Conservation (phyloP, 2,113 vertebrate genomes). For the Phaethon lepturus region DNA sequence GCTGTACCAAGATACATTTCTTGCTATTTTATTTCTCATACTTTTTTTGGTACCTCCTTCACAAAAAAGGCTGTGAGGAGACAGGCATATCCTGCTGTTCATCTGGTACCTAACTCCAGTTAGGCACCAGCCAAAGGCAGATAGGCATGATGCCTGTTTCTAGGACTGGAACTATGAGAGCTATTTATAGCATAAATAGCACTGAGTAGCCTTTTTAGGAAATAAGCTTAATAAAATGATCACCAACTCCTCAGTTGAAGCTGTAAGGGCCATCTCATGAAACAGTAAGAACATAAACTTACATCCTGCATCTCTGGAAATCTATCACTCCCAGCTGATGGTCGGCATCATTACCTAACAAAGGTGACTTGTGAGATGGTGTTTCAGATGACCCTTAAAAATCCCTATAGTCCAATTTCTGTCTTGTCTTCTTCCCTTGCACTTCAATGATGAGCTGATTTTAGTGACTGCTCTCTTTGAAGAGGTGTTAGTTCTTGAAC, state of each 20-base stretch:
- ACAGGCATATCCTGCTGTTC: background rate
- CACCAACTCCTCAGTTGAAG: background rate
- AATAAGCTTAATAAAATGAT: background rate
- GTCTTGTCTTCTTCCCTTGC: background rate
- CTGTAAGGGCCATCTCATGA: background rate
- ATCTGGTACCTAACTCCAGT: background rate
- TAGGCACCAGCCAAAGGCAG: background rate
- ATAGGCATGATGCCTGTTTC: background rate
- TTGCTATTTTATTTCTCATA: background rate
- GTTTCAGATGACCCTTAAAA: background rate
- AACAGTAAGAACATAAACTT: background rate
- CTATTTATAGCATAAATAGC: background rate
- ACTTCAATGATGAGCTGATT: slow-evolving; percentile 25
- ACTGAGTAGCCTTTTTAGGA: background rate
- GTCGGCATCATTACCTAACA: background rate
- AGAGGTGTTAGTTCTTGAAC: slow-evolving; percentile 53
- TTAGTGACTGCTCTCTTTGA: slow-evolving; percentile 47
- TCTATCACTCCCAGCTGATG: background rate
- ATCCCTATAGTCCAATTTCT: background rate
- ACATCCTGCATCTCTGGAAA: background rate
- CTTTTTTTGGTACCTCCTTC: background rate
- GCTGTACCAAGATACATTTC: background rate
- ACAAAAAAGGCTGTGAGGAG: background rate
- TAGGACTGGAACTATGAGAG: background rate
- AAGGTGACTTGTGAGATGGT: background rate